These are phyloP conservation scores for Deilephila porcellus DNA, from an alignment of 2,888 invertebrate species.

Conservation along the genomic window DNA sequence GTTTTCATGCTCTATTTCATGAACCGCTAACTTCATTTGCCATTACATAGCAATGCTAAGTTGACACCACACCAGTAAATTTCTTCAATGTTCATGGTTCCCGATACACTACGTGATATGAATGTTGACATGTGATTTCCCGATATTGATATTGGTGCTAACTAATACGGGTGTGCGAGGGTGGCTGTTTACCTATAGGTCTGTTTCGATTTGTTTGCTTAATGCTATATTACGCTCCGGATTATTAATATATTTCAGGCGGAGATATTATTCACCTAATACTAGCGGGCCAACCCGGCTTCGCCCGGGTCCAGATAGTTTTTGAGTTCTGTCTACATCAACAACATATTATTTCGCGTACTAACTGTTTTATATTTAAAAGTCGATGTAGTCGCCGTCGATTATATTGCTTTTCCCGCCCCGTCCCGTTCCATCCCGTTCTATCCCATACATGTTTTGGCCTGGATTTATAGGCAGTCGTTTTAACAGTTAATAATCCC, in stretches of 20 bases:
- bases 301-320: too few species aligned
- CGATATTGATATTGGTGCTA: conserved; percentile 30
- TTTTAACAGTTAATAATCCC: too few species aligned
- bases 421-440: too few species aligned
- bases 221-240: conserved; percentile 7
- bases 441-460: too few species aligned
- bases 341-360: too few species aligned
- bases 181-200: conserved; percentile 24
- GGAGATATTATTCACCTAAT: background rate
- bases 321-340: too few species aligned
- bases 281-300: background rate
- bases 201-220: conserved; percentile 28
- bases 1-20: background rate
- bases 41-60: background rate
- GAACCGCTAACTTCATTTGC: background rate
- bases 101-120: conserved; percentile 22
- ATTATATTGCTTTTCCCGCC: too few species aligned
- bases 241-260: background rate
- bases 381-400: too few species aligned
- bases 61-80: conserved; percentile 15
- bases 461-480: too few species aligned
- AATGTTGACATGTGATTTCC: conserved; percentile 32
- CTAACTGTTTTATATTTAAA: too few species aligned
- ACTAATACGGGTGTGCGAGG: conserved; percentile 22
- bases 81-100: conserved; percentile 25